phyloP scores from a whole-genome alignment of 2,888 invertebrate genomes.

The Rhagonycha lutea region DNA sequence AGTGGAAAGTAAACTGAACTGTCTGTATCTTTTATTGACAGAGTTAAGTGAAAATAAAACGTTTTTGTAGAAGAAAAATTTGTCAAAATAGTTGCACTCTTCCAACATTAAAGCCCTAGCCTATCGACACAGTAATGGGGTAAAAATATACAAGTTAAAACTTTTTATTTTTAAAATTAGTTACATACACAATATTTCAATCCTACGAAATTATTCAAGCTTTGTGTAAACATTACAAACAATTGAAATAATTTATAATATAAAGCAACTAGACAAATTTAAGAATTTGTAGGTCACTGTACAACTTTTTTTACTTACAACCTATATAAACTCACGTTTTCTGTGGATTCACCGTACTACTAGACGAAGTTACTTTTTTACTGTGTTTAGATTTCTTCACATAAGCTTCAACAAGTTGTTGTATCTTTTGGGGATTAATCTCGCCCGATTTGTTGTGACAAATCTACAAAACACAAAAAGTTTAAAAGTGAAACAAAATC shows the following conservation, averaged over 20 bases:
- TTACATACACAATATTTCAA: conserved; percentile 1
- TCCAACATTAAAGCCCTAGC: not conserved
- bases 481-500: not conserved
- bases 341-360: conserved; percentile 49
- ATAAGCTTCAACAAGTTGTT: conserved; percentile 90
- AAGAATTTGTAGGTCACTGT: conserved; percentile 9
- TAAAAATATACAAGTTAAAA: not conserved
- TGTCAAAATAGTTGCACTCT: not conserved
- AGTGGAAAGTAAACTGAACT: not conserved
- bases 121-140: not conserved
- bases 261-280: not conserved
- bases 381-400: conserved; percentile 82
- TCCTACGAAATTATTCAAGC: not conserved
- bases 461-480: conserved; percentile 65
- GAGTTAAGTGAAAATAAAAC: too few species aligned
- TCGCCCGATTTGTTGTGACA: conserved; percentile 96
- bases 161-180: not conserved
- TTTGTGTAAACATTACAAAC: not conserved
- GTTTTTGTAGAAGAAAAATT: not conserved
- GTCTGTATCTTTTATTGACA: too few species aligned
- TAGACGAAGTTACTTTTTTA: conserved; percentile 52
- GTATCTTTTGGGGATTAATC: conserved; percentile 95
- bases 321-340: conserved; percentile 35
- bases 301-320: conserved; percentile 2
- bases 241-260: not conserved